Evolutionary conservation across 2,797 vertebrate genomes (phyloP).

Genomic region (Lagothrix lagotricha): DNA sequence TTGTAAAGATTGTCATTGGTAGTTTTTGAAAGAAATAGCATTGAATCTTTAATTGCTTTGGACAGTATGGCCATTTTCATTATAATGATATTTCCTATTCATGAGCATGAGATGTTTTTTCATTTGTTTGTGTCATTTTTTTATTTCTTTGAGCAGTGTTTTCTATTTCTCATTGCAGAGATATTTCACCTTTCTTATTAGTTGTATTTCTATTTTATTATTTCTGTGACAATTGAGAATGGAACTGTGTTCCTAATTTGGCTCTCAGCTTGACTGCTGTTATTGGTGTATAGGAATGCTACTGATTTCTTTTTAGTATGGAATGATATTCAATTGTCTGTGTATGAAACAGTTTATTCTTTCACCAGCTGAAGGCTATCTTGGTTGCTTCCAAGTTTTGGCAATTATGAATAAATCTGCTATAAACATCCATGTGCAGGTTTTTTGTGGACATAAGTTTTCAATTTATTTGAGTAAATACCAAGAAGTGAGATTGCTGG

Average conservation of each 20-base stretch:
- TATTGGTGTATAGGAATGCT: neutral
- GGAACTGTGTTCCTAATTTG: neutral
- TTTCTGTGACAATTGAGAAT: neutral
- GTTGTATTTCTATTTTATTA: neutral
- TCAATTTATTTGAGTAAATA: neutral
- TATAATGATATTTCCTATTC: neutral
- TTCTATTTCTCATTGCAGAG: neutral
- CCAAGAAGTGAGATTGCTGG: neutral
- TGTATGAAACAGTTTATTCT: neutral
- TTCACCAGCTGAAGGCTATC: neutral
- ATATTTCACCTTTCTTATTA: neutral
- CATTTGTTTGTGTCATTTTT: neutral
- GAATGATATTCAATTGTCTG: neutral
- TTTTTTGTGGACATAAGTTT: neutral
- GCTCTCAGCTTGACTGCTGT: neutral
- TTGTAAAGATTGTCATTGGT: neutral
- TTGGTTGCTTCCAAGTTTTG: neutral
- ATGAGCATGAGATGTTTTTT: neutral
- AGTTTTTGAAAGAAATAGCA: neutral
- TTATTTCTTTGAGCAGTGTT: neutral
- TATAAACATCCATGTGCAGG: neutral
- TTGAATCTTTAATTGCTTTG: neutral
- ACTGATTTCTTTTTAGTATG: neutral
- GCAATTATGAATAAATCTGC: neutral
- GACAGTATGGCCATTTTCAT: neutral